A percentile compares a stretch with the other conserved stretches of the same genome.
phyloP scores from a whole-genome alignment of 2,797 vertebrate genomes.

The Argya squamiceps region DNA sequence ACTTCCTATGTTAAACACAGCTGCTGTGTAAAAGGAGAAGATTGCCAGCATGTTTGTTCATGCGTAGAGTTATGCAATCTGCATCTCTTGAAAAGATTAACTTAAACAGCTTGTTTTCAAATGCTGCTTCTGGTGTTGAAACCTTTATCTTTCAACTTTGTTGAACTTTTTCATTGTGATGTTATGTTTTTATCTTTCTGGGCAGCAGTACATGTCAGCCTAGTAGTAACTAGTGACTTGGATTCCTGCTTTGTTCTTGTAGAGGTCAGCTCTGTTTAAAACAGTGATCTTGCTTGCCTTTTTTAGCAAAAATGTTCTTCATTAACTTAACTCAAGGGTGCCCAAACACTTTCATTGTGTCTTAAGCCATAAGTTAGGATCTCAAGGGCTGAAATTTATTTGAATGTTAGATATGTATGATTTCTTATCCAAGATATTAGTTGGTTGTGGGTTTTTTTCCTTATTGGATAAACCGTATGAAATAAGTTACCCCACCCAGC shows the following conservation, averaged over 20 bases:
- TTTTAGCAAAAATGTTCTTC: conserved; percentile 40
- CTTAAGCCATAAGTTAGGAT: conserved; percentile 58
- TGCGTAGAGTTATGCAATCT: conserved; percentile 62
- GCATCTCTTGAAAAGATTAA: conserved; percentile 67
- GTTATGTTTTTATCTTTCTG: conserved; percentile 48
- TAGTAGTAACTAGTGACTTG: conserved; percentile 51
- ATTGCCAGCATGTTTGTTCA: conserved; percentile 66
- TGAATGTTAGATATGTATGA: conserved; percentile 48
- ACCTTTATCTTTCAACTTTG: conserved; percentile 47
- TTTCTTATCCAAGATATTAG: neutral
- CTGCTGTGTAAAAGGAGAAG: conserved; percentile 64
- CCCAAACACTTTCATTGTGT: conserved; percentile 60
- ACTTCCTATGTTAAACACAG: conserved; percentile 69
- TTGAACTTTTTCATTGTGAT: conserved; percentile 60
- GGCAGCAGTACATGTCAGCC: conserved; percentile 60
- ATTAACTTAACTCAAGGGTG: conserved; percentile 58
- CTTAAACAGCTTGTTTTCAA: conserved; percentile 70
- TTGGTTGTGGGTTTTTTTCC: neutral
- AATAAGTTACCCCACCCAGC: neutral
- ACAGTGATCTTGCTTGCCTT: conserved; percentile 58
- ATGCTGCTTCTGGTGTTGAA: conserved; percentile 66
- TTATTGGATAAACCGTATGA: neutral
- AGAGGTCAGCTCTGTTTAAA: conserved; percentile 61
- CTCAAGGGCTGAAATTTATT: conserved; percentile 56
- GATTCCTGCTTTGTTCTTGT: conserved; percentile 66